phyloP scores from a whole-genome alignment of 2,113 vertebrate species.

The Heptranchias perlo region DNA sequence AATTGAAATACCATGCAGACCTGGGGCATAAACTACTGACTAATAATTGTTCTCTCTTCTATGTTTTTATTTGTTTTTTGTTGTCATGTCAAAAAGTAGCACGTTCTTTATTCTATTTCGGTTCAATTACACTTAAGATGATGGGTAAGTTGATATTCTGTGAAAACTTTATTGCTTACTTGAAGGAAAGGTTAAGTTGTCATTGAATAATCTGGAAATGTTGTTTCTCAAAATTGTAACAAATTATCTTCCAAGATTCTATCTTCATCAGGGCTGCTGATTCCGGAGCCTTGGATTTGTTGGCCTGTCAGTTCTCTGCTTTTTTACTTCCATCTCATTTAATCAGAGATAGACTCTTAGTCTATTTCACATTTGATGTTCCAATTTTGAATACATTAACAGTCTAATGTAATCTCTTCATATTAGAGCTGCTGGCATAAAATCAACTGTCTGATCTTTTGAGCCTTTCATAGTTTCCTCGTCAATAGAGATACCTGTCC shows the following conservation, averaged over 20 bases:
- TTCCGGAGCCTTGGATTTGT: background rate
- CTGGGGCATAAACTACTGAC: background rate
- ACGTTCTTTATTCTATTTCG: background rate
- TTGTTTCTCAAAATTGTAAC: constrained; percentile 14
- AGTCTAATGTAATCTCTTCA: constrained; percentile 16
- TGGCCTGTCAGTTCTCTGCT: background rate
- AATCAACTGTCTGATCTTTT: constrained; percentile 4
- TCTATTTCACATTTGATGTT: constrained; percentile 7
- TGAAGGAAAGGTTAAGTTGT: background rate
- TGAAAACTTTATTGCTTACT: background rate
- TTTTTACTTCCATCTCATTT: constrained; percentile 32
- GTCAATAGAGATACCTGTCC: background rate
- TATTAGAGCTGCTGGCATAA: constrained; percentile 2
- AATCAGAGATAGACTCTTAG: background rate
- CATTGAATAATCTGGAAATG: background rate
- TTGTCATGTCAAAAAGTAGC: background rate
- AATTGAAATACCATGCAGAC: background rate
- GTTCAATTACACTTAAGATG: constrained; percentile 1
- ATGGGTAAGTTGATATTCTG: background rate
- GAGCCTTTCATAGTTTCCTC: background rate
- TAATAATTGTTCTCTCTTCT: background rate
- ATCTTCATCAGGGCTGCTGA: background rate
- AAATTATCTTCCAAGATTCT: constrained; percentile 20
- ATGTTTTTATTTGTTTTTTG: background rate
- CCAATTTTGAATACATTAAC: constrained; percentile 18